Conservation (phyloP, 2,113 vertebrate species). For the Dunckerocampus dactyliophorus region DNA sequence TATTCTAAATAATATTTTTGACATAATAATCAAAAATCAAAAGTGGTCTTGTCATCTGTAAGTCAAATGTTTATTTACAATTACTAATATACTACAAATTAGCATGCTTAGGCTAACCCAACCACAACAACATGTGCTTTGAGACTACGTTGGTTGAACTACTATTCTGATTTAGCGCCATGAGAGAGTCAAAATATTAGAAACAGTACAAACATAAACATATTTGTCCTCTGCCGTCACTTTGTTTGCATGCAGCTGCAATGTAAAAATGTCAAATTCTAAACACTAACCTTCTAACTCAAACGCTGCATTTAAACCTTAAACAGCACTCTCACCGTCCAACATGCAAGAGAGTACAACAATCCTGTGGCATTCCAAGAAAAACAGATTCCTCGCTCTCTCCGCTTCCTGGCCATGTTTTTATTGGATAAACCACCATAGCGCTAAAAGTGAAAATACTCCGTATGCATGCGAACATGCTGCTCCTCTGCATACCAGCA, state of each 20-base stretch:
- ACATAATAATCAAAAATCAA: no score
- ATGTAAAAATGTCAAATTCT: background rate
- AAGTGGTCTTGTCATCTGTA: no score
- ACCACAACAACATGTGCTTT: background rate
- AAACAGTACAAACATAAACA: background rate
- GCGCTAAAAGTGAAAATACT: conserved; percentile 35
- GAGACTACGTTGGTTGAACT: no score
- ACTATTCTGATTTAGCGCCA: no score
- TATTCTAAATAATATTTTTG: no score
- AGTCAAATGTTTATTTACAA: no score
- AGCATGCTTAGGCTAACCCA: no score
- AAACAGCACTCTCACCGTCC: conserved; percentile 12
- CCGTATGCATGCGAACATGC: conserved; percentile 6
- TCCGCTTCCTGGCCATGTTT: conserved; percentile 50
- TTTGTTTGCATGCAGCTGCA: no score
- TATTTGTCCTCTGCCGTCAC: background rate
- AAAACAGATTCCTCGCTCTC: conserved; percentile 38
- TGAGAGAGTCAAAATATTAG: background rate
- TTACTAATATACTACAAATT: no score
- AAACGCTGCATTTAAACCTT: conserved; percentile 16
- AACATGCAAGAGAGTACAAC: conserved; percentile 24
- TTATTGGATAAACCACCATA: conserved; percentile 52
- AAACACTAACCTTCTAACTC: conserved; percentile 28
- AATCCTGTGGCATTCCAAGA: conserved; percentile 43
- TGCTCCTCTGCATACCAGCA: background rate